These are phyloP conservation scores for human (Homo sapiens) DNA, from an alignment of 2,113 vertebrate genomes.

Conservation along the genomic window DNA sequence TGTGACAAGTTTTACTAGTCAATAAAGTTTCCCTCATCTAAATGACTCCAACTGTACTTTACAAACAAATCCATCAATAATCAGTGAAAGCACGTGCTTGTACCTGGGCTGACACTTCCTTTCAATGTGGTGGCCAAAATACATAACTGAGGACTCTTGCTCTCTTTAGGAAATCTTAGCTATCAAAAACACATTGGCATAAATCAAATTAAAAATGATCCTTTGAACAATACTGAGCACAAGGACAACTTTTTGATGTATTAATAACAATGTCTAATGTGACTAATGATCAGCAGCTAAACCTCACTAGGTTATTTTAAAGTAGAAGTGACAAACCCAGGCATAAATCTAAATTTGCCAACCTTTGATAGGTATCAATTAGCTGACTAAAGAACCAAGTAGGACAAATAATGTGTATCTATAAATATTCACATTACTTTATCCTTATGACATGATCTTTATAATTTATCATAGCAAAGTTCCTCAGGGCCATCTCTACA, in stretches of 20 bases:
- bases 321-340: constrained; percentile 2
- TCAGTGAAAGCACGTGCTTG: neutral
- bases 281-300: neutral
- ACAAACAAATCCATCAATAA: constrained; percentile 24
- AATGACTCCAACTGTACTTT: neutral
- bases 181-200: neutral
- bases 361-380: constrained; percentile 29
- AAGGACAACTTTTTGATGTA: constrained; percentile 34
- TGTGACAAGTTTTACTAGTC: constrained; percentile 20
- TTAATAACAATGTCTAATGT: constrained; percentile 40
- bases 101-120: neutral
- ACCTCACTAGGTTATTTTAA: neutral
- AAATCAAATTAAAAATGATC: neutral
- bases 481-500: neutral
- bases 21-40: constrained; percentile 35
- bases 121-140: neutral
- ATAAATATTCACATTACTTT: constrained; percentile 44
- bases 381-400: constrained; percentile 9
- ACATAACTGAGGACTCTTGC: neutral
- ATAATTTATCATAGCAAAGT: constrained; percentile 46
- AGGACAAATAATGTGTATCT: constrained; percentile 32
- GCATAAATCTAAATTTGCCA: constrained; percentile 39
- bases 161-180: constrained; percentile 1
- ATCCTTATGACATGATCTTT: constrained; percentile 6
- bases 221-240: constrained; percentile 19